A percentile compares a stretch with the other conserved stretches of the same genome.
phyloP scores from a whole-genome alignment of 2,888 invertebrate species.

The Lissonota sp. region DNA sequence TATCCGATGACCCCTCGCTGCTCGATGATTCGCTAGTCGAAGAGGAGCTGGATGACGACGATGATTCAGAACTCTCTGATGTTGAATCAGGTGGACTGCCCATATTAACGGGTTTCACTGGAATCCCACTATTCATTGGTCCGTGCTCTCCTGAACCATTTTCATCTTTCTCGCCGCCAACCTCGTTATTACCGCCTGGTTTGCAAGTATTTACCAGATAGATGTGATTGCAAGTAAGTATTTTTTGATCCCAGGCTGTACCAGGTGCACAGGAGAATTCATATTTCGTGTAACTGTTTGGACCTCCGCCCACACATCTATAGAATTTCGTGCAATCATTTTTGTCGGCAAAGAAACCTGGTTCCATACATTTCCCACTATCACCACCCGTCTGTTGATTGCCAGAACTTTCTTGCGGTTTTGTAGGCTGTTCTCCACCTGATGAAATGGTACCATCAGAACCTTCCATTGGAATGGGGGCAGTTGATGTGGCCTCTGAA shows the following conservation, averaged over 20 bases:
- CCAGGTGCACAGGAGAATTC: constrained; percentile 91
- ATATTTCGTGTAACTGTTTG: constrained; percentile 86
- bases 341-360: constrained; percentile 90
- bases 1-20: constrained; percentile 27
- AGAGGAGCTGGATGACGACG: constrained; percentile 18
- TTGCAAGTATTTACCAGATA: constrained; percentile 73
- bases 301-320: constrained; percentile 89
- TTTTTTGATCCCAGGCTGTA: constrained; percentile 90
- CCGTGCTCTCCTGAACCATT: constrained; percentile 12
- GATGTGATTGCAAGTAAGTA: constrained; percentile 89
- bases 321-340: constrained; percentile 91
- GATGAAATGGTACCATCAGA: constrained; percentile 5
- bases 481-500: background rate
- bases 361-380: constrained; percentile 84
- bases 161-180: constrained; percentile 45
- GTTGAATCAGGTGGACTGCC: constrained; percentile 13
- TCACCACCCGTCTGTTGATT: constrained; percentile 22
- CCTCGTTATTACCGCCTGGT: constrained; percentile 46
- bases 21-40: constrained; percentile 46
- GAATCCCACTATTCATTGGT: background rate
- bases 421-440: background rate
- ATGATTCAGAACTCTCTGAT: constrained; percentile 21
- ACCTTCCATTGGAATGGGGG: constrained; percentile 8
- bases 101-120: constrained; percentile 31
- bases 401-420: constrained; percentile 6